phyloP scores from a whole-genome alignment of 2,113 vertebrate genomes.

The Bufo bufo region DNA sequence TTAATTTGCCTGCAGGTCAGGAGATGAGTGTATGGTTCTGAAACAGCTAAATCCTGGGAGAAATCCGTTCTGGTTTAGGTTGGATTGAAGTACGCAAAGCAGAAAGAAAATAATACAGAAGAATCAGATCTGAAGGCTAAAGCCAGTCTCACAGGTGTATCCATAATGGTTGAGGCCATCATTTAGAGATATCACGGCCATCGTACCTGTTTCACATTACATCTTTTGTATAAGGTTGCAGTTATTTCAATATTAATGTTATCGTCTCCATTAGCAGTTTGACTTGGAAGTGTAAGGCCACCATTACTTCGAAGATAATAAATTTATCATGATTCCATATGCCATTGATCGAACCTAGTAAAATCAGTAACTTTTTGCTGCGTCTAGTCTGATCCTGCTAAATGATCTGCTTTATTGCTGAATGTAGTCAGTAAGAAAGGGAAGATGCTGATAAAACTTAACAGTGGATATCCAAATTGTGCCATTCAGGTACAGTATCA shows the following conservation, averaged over 20 bases:
- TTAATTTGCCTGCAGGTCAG: conserved; percentile 79
- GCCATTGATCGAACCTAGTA: background rate
- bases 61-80: conserved; percentile 60
- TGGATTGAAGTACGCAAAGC: conserved; percentile 54
- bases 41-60: conserved; percentile 67
- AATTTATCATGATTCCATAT: background rate
- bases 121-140: conserved; percentile 32
- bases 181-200: conserved; percentile 6
- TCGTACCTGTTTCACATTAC: background rate
- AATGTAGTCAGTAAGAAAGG: conserved; percentile 11
- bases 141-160: background rate
- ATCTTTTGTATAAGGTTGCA: background rate
- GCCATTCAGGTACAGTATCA: background rate
- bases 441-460: conserved; percentile 34
- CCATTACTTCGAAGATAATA: background rate
- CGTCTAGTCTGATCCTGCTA: background rate
- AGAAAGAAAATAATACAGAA: conserved; percentile 49
- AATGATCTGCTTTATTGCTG: conserved; percentile 9
- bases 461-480: conserved; percentile 29
- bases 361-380: background rate
- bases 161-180: conserved; percentile 17
- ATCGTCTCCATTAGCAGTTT: no score
- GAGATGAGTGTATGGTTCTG: conserved; percentile 56
- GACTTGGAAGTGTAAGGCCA: background rate
- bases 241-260: background rate